These are phyloP conservation scores for Eupithecia centaureata DNA, from an alignment of 2,888 invertebrate genomes.

Conservation along the genomic window DNA sequence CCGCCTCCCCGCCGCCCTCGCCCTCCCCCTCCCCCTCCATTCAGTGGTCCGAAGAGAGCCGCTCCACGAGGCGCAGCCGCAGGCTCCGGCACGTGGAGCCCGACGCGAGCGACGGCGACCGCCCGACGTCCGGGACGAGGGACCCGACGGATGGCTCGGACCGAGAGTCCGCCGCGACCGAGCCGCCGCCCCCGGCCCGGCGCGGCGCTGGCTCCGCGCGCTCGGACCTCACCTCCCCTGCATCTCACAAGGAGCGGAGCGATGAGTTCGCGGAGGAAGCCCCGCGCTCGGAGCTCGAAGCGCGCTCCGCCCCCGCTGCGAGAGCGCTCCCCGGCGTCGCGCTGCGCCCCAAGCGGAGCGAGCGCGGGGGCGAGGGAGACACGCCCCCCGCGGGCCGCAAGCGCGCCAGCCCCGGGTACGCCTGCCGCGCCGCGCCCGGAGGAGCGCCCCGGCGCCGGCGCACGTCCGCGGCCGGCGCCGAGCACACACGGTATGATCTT, in stretches of 20 bases:
- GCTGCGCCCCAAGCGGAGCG: not conserved
- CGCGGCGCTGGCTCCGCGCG: too few relatives aligned
- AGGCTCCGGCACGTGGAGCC: not conserved
- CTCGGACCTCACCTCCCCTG: too few relatives aligned
- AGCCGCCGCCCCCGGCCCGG: too few relatives aligned
- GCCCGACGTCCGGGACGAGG: not conserved
- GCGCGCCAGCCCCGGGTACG: too few relatives aligned
- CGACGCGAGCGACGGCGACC: not conserved
- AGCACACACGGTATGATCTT: too few relatives aligned
- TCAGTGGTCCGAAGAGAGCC: not conserved
- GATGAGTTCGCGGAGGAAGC: not conserved
- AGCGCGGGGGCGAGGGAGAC: too few relatives aligned
- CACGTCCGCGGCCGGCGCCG: too few relatives aligned
- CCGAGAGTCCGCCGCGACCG: too few relatives aligned
- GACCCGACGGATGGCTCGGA: too few relatives aligned
- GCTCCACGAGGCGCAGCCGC: slow-evolving; percentile 14
- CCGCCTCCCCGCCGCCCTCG: slow-evolving; percentile 35
- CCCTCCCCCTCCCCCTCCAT: slow-evolving; percentile 27
- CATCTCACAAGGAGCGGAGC: not conserved
- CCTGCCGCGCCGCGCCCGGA: too few relatives aligned
- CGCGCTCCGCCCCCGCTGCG: not conserved
- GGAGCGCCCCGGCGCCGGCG: too few relatives aligned
- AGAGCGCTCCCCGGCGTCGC: not conserved
- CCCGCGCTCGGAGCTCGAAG: not conserved
- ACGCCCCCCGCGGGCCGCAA: too few relatives aligned